phyloP scores from a whole-genome alignment of 2,113 vertebrate species.

The Ursus arctos region DNA sequence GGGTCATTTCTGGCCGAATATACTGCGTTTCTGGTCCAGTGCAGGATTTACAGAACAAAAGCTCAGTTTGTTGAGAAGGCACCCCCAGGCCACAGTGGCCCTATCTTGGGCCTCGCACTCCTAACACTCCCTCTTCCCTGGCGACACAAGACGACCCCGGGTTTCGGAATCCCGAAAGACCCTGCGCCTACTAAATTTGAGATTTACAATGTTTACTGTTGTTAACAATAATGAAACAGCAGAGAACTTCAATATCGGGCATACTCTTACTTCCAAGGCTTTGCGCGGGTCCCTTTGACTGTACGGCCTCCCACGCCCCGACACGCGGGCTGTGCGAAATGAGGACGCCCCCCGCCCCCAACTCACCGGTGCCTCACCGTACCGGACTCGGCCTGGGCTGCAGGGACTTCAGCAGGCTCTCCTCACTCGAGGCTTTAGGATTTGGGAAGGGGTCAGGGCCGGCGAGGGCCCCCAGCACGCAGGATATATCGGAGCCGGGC shows the following conservation, averaged over 20 bases:
- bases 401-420: not conserved
- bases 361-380: not conserved
- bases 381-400: not conserved
- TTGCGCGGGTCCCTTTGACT: not conserved
- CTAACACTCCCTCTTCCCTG: not conserved
- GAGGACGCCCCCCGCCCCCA: accelerated
- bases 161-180: not conserved
- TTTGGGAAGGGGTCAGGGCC: not conserved
- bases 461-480: accelerated
- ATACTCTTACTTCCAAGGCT: too few relatives aligned
- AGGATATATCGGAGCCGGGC: not conserved
- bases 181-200: slow-evolving; percentile 31
- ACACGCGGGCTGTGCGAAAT: not conserved
- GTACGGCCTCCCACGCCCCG: not conserved
- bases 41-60: not conserved
- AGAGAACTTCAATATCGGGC: not conserved
- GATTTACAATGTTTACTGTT: slow-evolving; percentile 74
- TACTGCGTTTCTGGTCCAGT: not conserved
- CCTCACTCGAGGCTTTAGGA: not conserved
- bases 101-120: not conserved
- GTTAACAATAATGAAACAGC: slow-evolving; percentile 71
- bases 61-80: not conserved
- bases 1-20: not conserved
- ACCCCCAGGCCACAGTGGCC: not conserved
- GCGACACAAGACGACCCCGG: not conserved